Conservation (phyloP, 1,140 invertebrate species). For the Camponotus floridanus region DNA sequence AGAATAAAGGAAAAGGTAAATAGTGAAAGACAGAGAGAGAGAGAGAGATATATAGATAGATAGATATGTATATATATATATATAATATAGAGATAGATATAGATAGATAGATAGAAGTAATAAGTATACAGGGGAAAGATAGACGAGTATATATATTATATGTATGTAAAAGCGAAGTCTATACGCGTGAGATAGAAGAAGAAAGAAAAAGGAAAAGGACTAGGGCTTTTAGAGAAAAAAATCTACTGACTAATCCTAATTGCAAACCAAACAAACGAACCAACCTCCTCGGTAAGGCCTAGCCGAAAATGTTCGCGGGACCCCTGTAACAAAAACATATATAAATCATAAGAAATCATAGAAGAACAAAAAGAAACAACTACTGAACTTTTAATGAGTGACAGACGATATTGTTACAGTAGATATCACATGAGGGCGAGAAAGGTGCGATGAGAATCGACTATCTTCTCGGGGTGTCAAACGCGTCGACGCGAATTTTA, state of each 20-base stretch:
- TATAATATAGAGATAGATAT: slow-evolving; percentile 53
- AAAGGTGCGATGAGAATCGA: slow-evolving; percentile 6
- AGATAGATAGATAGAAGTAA: slow-evolving; percentile 35
- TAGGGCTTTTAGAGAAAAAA: slow-evolving; percentile 72
- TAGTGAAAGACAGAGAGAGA: slow-evolving; percentile 66
- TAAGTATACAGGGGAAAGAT: slow-evolving; percentile 49
- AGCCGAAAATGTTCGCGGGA: slow-evolving; percentile 84
- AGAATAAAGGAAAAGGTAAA: slow-evolving; percentile 66
- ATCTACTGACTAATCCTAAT: slow-evolving; percentile 82
- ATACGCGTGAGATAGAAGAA: slow-evolving; percentile 67
- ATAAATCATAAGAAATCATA: slow-evolving; percentile 84
- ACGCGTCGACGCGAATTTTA: slow-evolving; percentile 33
- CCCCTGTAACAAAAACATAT: slow-evolving; percentile 86
- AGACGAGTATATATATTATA: slow-evolving; percentile 42
- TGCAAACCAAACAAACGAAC: slow-evolving; percentile 84
- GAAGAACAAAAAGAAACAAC: slow-evolving; percentile 75
- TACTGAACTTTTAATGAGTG: slow-evolving; percentile 66
- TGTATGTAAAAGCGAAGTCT: slow-evolving; percentile 57
- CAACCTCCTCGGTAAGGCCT: slow-evolving; percentile 86
- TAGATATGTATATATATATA: background rate
- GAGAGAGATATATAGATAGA: slow-evolving; percentile 55
- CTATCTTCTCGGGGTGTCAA: slow-evolving; percentile 38
- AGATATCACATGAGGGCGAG: slow-evolving; percentile 41
- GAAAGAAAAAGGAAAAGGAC: slow-evolving; percentile 54
- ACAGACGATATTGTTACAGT: slow-evolving; percentile 48